Base-by-base conservation (phyloP, 2,888 invertebrate genomes). In the Drosophila siamana region DNA sequence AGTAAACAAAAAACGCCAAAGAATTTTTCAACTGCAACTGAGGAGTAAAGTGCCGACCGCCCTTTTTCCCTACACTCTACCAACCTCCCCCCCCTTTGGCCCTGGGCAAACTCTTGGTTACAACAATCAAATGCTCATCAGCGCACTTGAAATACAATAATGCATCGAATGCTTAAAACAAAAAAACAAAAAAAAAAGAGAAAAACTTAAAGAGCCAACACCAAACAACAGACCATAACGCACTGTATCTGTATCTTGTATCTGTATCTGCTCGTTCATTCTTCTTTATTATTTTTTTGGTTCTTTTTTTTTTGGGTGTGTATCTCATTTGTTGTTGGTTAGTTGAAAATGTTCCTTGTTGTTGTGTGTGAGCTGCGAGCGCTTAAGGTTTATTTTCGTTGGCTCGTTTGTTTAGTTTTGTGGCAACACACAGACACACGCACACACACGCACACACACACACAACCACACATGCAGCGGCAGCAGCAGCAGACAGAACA, bases 91-190 rank as follows among this genome's bases (percentile, higher is more conserved):
- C 47, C 7, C 1, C 9, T 51, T 13, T 13, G n/a, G 15, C 43
- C 15, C 52, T 6, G 19, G 15, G 47, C 61, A 44, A 61, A 66
- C 48, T 24, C 28, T 71, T 82, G 69, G 71, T 50, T 76, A 77
- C 88, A 74, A 69, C 78, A 84, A 89, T 89, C 90, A 89, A 90
- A 90, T 89, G 82, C 84, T 80, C 90, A 86, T 88, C 89, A 86
- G 81, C 81, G 78, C 78, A 88, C 89, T 86, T 88, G 80, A 86
- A 87, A 73, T 36, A 77, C 72, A 86, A 76, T 80, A 80, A 86
- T 83, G 83, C 88, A 74, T 73, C 64, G 66, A 83, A 75, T 74
- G 73, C 59, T 66, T 72, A 67, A 75, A 73, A 70, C 78, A 78
- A 56, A 64, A 57, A 47, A 33, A 41, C 36, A 50, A 56, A 64